A percentile compares a stretch with the other conserved stretches of the same genome.
Conservation (phyloP, 2,113 vertebrate species). For the Cavia porcellus region DNA sequence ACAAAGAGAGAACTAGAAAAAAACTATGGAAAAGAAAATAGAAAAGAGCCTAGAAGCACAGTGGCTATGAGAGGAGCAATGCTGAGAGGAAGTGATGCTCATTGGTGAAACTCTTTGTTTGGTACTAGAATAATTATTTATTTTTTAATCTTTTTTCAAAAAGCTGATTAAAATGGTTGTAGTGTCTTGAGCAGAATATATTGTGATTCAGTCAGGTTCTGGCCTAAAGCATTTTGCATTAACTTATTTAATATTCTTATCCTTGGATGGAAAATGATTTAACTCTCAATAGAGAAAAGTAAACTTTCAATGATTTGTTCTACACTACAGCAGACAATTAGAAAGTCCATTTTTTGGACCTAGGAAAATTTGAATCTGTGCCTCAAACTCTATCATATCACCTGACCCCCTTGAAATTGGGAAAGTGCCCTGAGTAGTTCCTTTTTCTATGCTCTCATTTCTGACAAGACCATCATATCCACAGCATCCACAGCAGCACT, state of each 20-base stretch:
- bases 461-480: not conserved
- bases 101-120: not conserved
- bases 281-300: not conserved
- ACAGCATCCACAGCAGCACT: not conserved
- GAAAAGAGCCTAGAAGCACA: not conserved
- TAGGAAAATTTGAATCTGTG: not conserved
- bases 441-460: not conserved
- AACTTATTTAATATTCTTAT: not conserved
- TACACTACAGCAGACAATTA: not conserved
- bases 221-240: not conserved
- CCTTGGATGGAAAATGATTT: not conserved
- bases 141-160: not conserved
- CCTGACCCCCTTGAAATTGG: not conserved
- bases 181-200: constrained; percentile 6
- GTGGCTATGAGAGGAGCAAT: not conserved
- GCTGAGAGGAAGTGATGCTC: not conserved
- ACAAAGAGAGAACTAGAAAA: not conserved
- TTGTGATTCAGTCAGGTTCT: not conserved
- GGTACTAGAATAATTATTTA: not conserved
- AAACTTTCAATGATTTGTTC: not conserved
- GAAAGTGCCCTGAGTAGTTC: not conserved
- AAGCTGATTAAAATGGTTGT: not conserved
- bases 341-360: not conserved
- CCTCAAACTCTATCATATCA: not conserved
- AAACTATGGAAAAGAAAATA: not conserved